phyloP scores from a whole-genome alignment of 2,113 vertebrate genomes.

The Eclectus roratus region DNA sequence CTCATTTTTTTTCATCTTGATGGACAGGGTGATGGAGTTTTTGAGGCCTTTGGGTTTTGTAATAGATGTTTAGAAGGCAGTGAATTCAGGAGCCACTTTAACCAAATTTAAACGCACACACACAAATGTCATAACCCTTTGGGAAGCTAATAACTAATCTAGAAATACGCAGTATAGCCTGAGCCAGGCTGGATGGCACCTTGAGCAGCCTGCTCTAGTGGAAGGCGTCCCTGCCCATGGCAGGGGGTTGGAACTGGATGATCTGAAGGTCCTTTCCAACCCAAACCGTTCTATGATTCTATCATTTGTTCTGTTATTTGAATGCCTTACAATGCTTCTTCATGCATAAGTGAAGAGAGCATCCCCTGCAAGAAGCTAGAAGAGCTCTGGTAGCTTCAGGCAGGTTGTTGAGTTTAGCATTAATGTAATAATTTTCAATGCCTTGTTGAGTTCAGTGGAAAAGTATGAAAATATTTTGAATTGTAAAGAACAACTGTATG shows the following conservation, averaged over 20 bases:
- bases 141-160: not conserved
- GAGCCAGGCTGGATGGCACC: not conserved
- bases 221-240: not conserved
- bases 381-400: not conserved
- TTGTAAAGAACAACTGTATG: not conserved
- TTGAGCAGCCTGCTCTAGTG: not conserved
- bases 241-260: not conserved
- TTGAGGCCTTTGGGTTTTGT: not conserved
- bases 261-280: not conserved
- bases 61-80: not conserved
- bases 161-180: not conserved
- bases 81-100: not conserved
- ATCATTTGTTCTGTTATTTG: not conserved
- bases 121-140: not conserved
- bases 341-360: not conserved
- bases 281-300: not conserved
- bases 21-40: not conserved
- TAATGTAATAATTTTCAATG: not conserved
- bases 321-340: not conserved
- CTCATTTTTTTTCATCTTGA: not conserved
- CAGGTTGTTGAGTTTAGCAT: not conserved
- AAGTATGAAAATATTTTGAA: not conserved
- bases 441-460: not conserved
- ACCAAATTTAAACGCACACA: not conserved
- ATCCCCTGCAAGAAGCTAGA: not conserved